Percentiles rank a stretch among this genome's conserved stretches.
phyloP scores from a whole-genome alignment of 2,888 invertebrate species.

The Hirudinaria manillensis region DNA sequence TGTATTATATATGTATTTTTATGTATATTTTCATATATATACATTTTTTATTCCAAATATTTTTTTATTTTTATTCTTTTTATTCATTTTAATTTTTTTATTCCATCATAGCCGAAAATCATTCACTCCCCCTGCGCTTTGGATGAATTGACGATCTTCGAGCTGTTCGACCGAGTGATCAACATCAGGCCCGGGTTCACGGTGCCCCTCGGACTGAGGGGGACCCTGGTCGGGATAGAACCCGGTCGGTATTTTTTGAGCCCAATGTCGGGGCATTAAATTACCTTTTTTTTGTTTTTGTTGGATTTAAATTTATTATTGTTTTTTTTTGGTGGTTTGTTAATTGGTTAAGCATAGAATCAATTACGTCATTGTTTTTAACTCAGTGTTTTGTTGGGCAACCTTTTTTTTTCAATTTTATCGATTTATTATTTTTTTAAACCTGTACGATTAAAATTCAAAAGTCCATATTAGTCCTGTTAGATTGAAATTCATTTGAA shows the following conservation, averaged over 20 bases:
- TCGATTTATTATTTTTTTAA: too few species aligned
- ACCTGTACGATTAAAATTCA: too few species aligned
- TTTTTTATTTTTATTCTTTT: too few species aligned
- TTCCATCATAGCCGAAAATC: constrained; percentile 24
- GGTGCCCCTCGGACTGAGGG: constrained; percentile 74
- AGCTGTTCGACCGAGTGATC: constrained; percentile 77
- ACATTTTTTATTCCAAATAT: too few species aligned
- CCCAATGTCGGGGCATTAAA: not conserved
- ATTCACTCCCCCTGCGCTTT: constrained; percentile 62
- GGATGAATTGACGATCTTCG: constrained; percentile 59
- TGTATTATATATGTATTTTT: too few species aligned
- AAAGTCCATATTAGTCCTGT: too few species aligned
- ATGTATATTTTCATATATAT: too few species aligned
- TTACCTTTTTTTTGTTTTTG: not conserved
- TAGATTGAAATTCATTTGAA: too few species aligned
- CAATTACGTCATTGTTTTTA: too few species aligned
- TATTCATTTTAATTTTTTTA: too few species aligned
- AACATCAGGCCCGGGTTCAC: constrained; percentile 68
- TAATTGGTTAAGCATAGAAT: constrained; percentile 7
- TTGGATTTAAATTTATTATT: not conserved
- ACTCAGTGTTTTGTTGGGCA: too few species aligned
- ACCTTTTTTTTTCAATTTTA: too few species aligned
- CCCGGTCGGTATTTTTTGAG: constrained; percentile 35
- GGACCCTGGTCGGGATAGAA: constrained; percentile 70
- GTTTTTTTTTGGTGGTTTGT: not conserved